Percentiles rank a stretch among this genome's conserved stretches.
These are phyloP conservation scores for Drosophila tsacasi DNA, from an alignment of 1,140 invertebrate species.

Conservation along the genomic window DNA sequence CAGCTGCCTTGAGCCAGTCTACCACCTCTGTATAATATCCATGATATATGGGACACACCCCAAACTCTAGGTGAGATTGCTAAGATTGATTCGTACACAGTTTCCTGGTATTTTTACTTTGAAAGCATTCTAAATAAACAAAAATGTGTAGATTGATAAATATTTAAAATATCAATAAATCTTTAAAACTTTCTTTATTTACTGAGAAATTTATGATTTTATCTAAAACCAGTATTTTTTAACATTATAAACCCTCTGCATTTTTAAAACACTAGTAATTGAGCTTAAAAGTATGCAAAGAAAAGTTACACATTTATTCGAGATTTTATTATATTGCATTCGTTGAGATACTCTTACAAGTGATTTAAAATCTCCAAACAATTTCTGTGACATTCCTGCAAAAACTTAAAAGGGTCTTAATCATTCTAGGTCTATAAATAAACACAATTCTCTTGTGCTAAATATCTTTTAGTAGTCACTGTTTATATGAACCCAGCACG, in stretches of 20 bases:
- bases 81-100: neutral
- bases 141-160: neutral
- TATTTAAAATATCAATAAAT: neutral
- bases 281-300: neutral
- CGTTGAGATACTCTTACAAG: neutral
- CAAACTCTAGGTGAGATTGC: neutral
- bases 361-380: neutral
- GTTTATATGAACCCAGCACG: slow-evolving; percentile 9
- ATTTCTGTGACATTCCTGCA: neutral
- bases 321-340: neutral
- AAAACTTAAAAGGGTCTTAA: too few relatives aligned
- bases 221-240: neutral
- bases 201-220: neutral
- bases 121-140: neutral
- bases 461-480: slow-evolving; percentile 1
- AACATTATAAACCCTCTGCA: too few relatives aligned
- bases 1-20: slow-evolving; percentile 49
- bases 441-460: neutral
- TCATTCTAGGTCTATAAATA: neutral
- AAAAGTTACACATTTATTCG: too few relatives aligned
- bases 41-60: slow-evolving; percentile 14
- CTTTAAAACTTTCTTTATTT: neutral
- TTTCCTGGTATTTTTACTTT: neutral
- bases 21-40: neutral
- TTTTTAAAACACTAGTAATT: neutral